These are phyloP conservation scores for Daboia siamensis DNA, from an alignment of 2,113 vertebrate species.

Conservation along the genomic window DNA sequence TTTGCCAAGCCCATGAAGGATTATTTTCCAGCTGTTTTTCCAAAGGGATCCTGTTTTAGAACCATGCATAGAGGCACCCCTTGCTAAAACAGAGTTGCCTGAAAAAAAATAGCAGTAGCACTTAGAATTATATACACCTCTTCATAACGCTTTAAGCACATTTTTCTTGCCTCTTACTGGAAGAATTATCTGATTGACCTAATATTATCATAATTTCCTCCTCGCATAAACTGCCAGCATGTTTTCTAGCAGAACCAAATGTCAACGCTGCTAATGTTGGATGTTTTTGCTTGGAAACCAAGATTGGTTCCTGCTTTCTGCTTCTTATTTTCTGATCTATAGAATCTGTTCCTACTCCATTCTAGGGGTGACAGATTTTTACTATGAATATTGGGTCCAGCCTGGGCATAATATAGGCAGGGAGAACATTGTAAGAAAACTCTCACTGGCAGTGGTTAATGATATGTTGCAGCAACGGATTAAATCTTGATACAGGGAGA, in stretches of 20 bases:
- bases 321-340: not conserved
- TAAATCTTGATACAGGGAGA: constrained; percentile 31
- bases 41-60: not conserved
- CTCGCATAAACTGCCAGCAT: not conserved
- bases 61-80: not conserved
- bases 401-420: not conserved
- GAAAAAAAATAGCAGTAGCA: too few species aligned
- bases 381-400: not conserved
- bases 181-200: not conserved
- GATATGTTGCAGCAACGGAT: constrained; percentile 24
- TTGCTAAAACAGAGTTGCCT: not conserved
- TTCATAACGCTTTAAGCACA: not conserved
- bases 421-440: not conserved
- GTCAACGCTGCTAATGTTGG: too few species aligned
- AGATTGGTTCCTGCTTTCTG: not conserved
- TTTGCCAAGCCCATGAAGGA: not conserved
- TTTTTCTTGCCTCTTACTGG: not conserved
- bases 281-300: too few species aligned
- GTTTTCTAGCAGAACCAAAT: not conserved
- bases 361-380: not conserved
- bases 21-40: not conserved
- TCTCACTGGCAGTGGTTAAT: not conserved
- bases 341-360: not conserved
- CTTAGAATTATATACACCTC: not conserved
- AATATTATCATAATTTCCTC: not conserved